Evolutionary conservation across 2,888 invertebrate genomes (phyloP), one percentile per base, ranked within the genome.

Genomic region (Mechanitis messenoides): DNA sequence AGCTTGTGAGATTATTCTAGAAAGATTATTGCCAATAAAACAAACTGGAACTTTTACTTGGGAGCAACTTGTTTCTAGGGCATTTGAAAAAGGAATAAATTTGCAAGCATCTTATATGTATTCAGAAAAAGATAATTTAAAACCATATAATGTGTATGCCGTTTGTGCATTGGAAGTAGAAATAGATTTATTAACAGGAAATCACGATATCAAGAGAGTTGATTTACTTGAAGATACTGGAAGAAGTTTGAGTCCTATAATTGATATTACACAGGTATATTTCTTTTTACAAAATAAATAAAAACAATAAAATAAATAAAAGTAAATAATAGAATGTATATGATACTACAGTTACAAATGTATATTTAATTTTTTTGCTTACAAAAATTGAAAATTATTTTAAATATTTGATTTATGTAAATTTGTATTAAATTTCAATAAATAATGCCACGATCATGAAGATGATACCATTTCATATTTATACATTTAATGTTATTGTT

Each of bases 141-240:
- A 91, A 35, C 72, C 85, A 0, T 95, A 95, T 72, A 78, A 86
- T 38, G 91, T 95, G 53, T 94, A 92, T 72, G 95, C 93, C 2
- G 88, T 92, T 0, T 86, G 92, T 28, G 90, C 92, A 2, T 80
- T 92, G 3, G 96, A 96, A 81, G 91, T 95, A 0, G 95, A 96
- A 81, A 78, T 96, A 0, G 96, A 96, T 78, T 84, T 95, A 11
- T 83, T 96, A 38, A 95, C 95, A 0, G 96, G 96, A 6, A 94
- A 94, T 74, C 92, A 93, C 74, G 85, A 93, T 69, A 78, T 94
- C 3, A 81, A 75, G 12, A 91, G 95, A 68, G 93, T 94, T 0
- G 95, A 95, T 77, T 79, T 95, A 58, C 79, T 95, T 9, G 95
- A 95, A 79, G 95, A 95, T 72, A 91, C 92, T 6, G 95, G 95